phyloP scores from a whole-genome alignment of 2,113 vertebrate genomes.

The Andinoacara biseriatus region DNA sequence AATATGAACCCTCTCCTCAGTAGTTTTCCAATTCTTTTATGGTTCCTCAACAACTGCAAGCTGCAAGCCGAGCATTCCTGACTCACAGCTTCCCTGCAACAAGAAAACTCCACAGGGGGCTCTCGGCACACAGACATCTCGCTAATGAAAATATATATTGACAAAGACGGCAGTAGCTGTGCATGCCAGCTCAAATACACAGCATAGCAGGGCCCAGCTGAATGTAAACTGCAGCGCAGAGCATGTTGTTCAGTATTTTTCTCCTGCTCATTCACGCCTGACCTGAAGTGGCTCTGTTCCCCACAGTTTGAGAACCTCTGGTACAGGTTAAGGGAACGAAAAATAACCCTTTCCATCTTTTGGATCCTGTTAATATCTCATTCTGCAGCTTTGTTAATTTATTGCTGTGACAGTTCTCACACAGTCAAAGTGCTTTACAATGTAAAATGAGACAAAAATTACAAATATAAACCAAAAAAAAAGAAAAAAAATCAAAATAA shows the following conservation, averaged over 20 bases:
- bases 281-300: no score
- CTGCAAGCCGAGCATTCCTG: conserved; percentile 21
- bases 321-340: no score
- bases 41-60: neutral
- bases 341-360: no score
- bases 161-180: neutral
- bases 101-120: conserved; percentile 22
- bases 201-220: neutral
- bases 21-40: neutral
- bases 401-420: neutral
- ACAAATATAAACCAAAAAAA: neutral
- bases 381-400: no score
- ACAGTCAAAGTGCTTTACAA: neutral
- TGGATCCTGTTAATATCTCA: no score
- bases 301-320: no score
- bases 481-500: neutral
- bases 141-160: neutral
- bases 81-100: conserved; percentile 15
- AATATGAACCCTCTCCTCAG: neutral
- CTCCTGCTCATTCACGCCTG: no score
- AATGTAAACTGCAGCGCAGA: neutral
- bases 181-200: neutral
- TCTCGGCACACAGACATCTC: neutral
- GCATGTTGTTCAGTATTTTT: neutral
- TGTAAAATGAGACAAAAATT: neutral